These are phyloP conservation scores for Drosophila orosa DNA, from an alignment of 1,140 invertebrate genomes.

Conservation along the genomic window DNA sequence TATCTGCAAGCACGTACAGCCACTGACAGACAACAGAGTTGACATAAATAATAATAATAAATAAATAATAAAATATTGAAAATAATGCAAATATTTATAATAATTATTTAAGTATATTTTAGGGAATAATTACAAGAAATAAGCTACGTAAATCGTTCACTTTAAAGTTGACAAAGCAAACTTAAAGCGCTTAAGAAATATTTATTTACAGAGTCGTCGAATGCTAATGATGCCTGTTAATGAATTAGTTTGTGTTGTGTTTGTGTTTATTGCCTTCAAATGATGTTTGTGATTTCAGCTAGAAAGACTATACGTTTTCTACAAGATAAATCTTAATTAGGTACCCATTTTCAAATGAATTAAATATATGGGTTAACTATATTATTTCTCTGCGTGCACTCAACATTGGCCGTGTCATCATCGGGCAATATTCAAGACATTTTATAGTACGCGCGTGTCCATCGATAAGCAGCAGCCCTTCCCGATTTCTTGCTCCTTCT, in stretches of 20 bases:
- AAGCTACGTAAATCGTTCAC: too few relatives aligned
- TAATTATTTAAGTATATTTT: background rate
- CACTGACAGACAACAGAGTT: constrained; percentile 7
- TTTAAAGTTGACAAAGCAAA: too few relatives aligned
- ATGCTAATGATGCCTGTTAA: too few relatives aligned
- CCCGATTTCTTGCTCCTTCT: background rate
- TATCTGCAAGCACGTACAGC: constrained; percentile 22
- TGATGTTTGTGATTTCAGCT: background rate
- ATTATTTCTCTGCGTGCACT: constrained; percentile 5
- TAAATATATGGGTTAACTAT: background rate
- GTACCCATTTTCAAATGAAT: background rate
- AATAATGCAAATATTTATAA: too few relatives aligned
- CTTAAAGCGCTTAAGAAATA: background rate
- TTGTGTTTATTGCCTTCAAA: too few relatives aligned
- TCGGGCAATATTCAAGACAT: constrained; percentile 50
- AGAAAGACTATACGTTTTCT: background rate
- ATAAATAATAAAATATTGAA: background rate
- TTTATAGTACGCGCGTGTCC: constrained; percentile 73
- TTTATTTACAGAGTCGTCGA: too few relatives aligned
- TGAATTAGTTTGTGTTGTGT: background rate
- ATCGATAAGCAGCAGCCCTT: constrained; percentile 65
- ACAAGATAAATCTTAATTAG: background rate
- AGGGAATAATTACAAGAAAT: background rate
- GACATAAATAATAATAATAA: background rate
- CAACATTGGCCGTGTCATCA: constrained; percentile 32